Conservation (phyloP, 2,797 vertebrate genomes). For the Channa striata region DNA sequence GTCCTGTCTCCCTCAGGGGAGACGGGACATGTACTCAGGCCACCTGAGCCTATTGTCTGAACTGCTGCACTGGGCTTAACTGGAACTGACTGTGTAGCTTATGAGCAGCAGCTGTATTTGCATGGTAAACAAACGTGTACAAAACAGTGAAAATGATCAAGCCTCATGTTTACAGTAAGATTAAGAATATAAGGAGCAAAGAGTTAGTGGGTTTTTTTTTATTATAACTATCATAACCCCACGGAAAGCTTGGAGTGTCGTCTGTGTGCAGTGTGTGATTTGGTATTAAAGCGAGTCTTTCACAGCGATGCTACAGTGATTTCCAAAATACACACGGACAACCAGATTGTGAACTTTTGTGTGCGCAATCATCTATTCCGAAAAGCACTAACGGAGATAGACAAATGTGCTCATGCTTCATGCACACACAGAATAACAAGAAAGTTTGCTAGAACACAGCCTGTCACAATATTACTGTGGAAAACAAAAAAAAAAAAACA, state of each 20-base stretch:
- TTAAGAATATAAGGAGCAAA: conserved; percentile 22
- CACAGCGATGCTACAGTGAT: neutral
- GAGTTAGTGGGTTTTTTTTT: conserved; percentile 7
- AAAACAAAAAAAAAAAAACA: conserved; percentile 27
- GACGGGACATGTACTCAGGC: conserved; percentile 58
- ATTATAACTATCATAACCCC: neutral
- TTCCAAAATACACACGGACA: conserved; percentile 17
- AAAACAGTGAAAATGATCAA: conserved; percentile 24
- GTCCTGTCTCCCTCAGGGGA: conserved; percentile 61
- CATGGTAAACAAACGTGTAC: conserved; percentile 42
- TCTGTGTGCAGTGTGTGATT: neutral
- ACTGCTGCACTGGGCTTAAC: conserved; percentile 58
- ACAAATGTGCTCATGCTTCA: conserved; percentile 26
- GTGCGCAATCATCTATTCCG: neutral
- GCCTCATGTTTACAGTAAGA: neutral
- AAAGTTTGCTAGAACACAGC: conserved; percentile 26
- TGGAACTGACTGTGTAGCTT: conserved; percentile 38
- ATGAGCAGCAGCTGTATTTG: conserved; percentile 60
- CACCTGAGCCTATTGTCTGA: conserved; percentile 75
- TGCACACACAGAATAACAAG: conserved; percentile 16
- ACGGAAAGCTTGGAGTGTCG: neutral
- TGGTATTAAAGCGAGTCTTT: neutral
- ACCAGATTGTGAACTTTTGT: conserved; percentile 25
- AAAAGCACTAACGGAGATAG: conserved; percentile 24
- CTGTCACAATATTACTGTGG: conserved; percentile 59